phyloP scores from a whole-genome alignment of 2,888 invertebrate species.

The Nemotelus pantherinus region DNA sequence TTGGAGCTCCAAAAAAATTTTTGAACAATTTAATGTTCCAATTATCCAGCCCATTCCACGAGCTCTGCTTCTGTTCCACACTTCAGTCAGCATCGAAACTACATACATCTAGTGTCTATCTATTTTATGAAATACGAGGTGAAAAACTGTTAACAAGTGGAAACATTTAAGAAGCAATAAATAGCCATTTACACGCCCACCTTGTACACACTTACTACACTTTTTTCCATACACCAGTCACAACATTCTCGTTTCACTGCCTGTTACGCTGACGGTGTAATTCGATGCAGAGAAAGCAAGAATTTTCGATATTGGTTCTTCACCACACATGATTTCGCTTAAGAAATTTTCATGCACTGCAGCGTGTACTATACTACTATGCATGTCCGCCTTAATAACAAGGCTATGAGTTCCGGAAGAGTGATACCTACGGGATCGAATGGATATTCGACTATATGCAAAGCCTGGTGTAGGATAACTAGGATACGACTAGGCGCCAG shows the following conservation, averaged over 20 bases:
- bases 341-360: not conserved
- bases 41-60: too few species aligned
- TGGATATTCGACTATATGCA: too few species aligned
- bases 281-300: not conserved
- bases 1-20: not conserved
- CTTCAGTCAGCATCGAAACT: too few species aligned
- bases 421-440: not conserved
- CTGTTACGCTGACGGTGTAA: constrained; percentile 1
- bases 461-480: not conserved
- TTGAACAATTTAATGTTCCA: too few species aligned
- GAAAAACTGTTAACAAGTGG: constrained; percentile 51
- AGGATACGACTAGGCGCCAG: constrained; percentile 32
- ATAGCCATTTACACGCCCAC: constrained; percentile 51
- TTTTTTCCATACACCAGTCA: not conserved
- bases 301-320: not conserved
- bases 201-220: constrained; percentile 5
- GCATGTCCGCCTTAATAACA: not conserved
- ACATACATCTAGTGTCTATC: not conserved
- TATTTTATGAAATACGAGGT: constrained; percentile 44
- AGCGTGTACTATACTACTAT: not conserved
- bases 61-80: too few species aligned
- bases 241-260: not conserved
- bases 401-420: not conserved
- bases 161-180: constrained; percentile 51
- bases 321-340: constrained; percentile 28